Evolutionary conservation across 2,113 vertebrate species (phyloP).

Genomic region (Chamaea fasciata): DNA sequence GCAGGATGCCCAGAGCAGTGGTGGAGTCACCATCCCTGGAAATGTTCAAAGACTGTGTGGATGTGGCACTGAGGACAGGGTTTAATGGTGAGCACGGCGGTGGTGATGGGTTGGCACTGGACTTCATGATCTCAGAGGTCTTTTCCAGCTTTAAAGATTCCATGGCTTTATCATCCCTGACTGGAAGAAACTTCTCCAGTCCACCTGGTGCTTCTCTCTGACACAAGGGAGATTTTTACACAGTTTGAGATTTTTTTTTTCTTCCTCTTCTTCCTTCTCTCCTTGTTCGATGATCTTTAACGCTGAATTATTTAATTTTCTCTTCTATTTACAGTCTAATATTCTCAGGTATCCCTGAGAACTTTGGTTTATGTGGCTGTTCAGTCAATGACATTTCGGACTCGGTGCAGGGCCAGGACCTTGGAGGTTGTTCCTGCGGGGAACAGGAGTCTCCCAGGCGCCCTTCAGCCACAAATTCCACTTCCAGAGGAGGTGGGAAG

Average conservation of each 20-base stretch:
- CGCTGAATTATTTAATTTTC: neutral
- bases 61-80: neutral
- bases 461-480: neutral
- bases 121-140: neutral
- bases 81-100: neutral
- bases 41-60: too few species aligned
- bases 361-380: fast-evolving
- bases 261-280: neutral
- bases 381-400: fast-evolving
- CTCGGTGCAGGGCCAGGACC: fast-evolving
- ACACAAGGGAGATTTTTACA: fast-evolving
- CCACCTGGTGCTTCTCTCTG: neutral
- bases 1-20: neutral
- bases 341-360: neutral
- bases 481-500: fast-evolving
- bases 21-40: neutral
- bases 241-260: neutral
- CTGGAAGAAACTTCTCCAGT: neutral
- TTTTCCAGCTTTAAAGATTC: neutral
- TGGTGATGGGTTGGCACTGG: neutral
- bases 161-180: neutral
- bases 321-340: fast-evolving
- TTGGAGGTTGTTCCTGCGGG: fast-evolving
- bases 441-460: fast-evolving
- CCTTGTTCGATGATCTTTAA: neutral